A percentile compares a stretch with the other conserved stretches of the same genome.
These are phyloP conservation scores for Coelopa pilipes DNA, from an alignment of 2,888 invertebrate genomes.

Conservation along the genomic window DNA sequence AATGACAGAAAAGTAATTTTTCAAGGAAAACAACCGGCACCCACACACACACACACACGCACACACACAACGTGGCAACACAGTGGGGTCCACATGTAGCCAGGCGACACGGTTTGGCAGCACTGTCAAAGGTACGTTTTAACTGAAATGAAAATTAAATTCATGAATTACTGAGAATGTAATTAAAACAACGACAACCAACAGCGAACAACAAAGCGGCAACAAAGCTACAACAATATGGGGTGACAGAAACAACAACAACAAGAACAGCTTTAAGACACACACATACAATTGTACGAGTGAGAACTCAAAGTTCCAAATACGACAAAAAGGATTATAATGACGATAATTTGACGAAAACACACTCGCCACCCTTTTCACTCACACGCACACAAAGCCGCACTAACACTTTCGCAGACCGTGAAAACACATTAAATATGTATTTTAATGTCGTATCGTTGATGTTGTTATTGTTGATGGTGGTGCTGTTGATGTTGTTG, in stretches of 20 bases:
- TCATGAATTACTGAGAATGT: conserved; percentile 24
- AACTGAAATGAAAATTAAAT: conserved; percentile 9
- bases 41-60: not conserved
- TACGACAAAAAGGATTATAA: conserved; percentile 8
- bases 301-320: not conserved
- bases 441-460: conserved; percentile 13
- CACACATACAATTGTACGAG: not conserved
- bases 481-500: not conserved
- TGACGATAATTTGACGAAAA: not conserved
- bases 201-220: not conserved
- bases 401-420: not conserved
- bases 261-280: not conserved
- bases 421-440: conserved; percentile 7
- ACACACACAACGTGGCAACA: not conserved
- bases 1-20: conserved; percentile 25
- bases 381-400: not conserved
- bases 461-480: not conserved
- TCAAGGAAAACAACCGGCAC: conserved; percentile 1
- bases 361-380: not conserved
- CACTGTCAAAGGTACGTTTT: not conserved
- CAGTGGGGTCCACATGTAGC: too few species aligned
- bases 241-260: not conserved
- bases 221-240: not conserved
- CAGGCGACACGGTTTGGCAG: not conserved
- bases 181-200: conserved; percentile 9